A percentile compares a stretch with the other conserved stretches of the same genome.
phyloP scores from a whole-genome alignment of 2,797 vertebrate genomes.

The Melopsittacus undulatus region DNA sequence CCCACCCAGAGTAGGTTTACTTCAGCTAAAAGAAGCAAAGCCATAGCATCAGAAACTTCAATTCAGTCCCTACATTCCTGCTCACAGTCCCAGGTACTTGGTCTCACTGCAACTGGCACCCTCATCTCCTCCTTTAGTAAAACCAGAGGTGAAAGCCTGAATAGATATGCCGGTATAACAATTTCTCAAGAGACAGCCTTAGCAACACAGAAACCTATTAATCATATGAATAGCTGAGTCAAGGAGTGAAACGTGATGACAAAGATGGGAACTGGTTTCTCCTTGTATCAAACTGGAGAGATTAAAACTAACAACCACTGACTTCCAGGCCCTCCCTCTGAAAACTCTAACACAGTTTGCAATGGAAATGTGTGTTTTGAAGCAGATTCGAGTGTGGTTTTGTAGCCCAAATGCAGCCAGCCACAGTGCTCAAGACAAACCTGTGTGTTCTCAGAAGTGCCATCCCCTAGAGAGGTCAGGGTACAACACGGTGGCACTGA shows the following conservation, averaged over 20 bases:
- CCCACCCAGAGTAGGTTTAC: background rate
- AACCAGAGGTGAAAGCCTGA: background rate
- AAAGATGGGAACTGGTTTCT: background rate
- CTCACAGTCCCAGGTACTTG: background rate
- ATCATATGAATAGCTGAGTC: fast-evolving
- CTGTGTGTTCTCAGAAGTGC: fast-evolving
- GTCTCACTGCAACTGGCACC: background rate
- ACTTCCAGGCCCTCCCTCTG: background rate
- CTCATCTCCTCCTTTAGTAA: background rate
- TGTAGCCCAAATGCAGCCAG: background rate
- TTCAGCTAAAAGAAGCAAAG: background rate
- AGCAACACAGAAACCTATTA: background rate
- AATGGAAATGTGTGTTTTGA: background rate
- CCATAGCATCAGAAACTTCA: background rate
- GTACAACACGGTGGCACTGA: background rate
- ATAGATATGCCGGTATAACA: background rate
- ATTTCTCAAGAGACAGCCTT: background rate
- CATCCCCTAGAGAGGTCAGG: fast-evolving
- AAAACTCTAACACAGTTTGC: background rate
- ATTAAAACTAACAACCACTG: background rate
- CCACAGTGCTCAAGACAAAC: background rate
- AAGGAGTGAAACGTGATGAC: fast-evolving
- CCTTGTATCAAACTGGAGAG: fast-evolving
- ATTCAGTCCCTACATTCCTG: background rate
- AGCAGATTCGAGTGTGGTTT: background rate